Evolutionary conservation across 2,113 vertebrate genomes (phyloP), one percentile per base, ranked within the genome.

Genomic region (Ascaphus truei): DNA sequence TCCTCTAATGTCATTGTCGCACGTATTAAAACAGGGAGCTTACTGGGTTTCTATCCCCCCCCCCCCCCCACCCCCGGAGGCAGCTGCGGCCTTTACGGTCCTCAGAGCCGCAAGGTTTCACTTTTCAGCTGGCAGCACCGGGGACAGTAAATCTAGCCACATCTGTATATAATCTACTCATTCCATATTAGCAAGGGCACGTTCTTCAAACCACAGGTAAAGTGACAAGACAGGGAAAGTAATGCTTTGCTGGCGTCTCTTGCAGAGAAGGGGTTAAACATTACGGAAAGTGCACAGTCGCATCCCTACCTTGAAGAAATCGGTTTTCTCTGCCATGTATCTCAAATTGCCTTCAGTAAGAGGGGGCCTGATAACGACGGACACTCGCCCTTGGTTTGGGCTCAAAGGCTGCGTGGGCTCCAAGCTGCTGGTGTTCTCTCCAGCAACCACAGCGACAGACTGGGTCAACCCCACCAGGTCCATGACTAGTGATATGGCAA

Each of bases 311-410:
- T 96, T 98, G 77, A 98, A 98, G 85, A 98, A 97, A 59, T 93
- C 88, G 0, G 96, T 99, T 83, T 95, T 97, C 79, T 98, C 93
- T 58, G 93, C 94, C 53, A 98, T 96, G 13, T 93, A 91, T 77
- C 92, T 92, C 51, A 99, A 88, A 76, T 98, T 98, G 75, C 95
- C 95, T 75, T 93, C 93, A 51, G 94, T 96, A 72, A 99, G 95
- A 9, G 97, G 95, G 5, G 97, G 97, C 74, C 95, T 91, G 80
- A 99, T 99, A 77, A 99, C 92, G 1, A 99, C 97, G 12, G 97
- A 93, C 29, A 98, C 96, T 62, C 96, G 92, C 47, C 97, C 97
- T 81, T 99, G 96, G 81, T 93, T 99, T 56, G 95, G 95, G 76
- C 95, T 99, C 79, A 96, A 89, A 43, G 94, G 85, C 50, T 95